Evolutionary conservation across 2,113 vertebrate genomes (phyloP).

Genomic region (Nothoprocta perdicaria): DNA sequence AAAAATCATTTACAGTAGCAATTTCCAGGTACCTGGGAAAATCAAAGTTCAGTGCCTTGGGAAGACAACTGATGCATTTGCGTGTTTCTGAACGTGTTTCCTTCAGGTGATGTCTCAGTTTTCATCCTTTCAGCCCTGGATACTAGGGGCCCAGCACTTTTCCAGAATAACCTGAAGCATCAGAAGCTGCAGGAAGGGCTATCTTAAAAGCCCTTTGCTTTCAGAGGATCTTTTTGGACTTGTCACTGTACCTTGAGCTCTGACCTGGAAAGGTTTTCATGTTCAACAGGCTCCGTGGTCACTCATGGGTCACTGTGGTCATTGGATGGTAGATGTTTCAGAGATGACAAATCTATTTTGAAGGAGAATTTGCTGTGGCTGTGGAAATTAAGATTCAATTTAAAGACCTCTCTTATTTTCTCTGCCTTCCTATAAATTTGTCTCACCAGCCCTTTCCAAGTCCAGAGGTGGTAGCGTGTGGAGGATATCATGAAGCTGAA

Average conservation of each 20-base stretch:
- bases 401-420: not conserved
- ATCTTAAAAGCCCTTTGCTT: not conserved
- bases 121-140: not conserved
- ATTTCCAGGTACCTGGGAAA: not conserved
- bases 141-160: not conserved
- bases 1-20: not conserved
- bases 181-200: not conserved
- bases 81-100: not conserved
- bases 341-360: not conserved
- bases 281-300: not conserved
- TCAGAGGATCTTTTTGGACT: rapidly evolving
- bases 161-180: not conserved
- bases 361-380: not conserved
- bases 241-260: not conserved
- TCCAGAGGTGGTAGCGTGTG: not conserved
- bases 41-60: not conserved
- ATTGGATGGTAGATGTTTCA: not conserved
- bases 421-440: not conserved
- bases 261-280: not conserved
- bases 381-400: not conserved
- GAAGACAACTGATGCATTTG: not conserved
- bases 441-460: not conserved
- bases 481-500: not conserved
- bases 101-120: not conserved
- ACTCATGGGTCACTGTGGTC: not conserved